Conservation (phyloP, 2,888 invertebrate species). For the Scaptomyza parva region DNA sequence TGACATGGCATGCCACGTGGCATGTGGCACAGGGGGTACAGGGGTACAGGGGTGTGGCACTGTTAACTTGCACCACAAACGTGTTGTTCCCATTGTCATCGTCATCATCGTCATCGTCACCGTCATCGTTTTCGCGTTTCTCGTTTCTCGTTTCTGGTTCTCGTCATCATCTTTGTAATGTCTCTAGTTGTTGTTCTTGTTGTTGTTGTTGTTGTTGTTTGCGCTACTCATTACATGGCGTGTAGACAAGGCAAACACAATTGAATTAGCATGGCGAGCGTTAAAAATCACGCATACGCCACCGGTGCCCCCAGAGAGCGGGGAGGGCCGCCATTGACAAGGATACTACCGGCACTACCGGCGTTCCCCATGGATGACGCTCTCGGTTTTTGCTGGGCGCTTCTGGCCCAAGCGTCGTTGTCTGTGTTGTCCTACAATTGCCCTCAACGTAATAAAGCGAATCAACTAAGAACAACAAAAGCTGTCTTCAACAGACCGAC, state of each 20-base stretch:
- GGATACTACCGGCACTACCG: too few species aligned
- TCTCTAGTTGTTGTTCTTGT: slow-evolving; percentile 66
- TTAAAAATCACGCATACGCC: slow-evolving; percentile 79
- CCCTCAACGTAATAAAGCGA: slow-evolving; percentile 62
- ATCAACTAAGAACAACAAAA: slow-evolving; percentile 19
- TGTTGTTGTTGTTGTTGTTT: slow-evolving; percentile 70
- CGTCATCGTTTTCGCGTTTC: slow-evolving; percentile 46
- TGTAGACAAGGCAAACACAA: slow-evolving; percentile 78
- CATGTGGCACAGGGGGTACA: not conserved
- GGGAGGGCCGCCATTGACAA: slow-evolving; percentile 11
- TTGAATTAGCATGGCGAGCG: slow-evolving; percentile 77
- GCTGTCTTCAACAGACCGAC: slow-evolving; percentile 23
- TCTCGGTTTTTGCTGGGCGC: slow-evolving; percentile 25
- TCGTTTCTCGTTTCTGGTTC: slow-evolving; percentile 54
- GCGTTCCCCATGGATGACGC: slow-evolving; percentile 51
- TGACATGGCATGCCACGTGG: slow-evolving; percentile 57
- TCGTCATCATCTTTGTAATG: slow-evolving; percentile 49
- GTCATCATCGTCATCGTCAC: slow-evolving; percentile 16
- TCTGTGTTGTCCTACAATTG: slow-evolving; percentile 71
- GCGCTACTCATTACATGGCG: slow-evolving; percentile 77
- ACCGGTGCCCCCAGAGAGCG: slow-evolving; percentile 28
- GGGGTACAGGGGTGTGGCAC: not conserved
- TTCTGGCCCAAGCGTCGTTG: slow-evolving; percentile 1
- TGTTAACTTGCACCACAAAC: slow-evolving; percentile 31
- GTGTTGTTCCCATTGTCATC: slow-evolving; percentile 41